These are phyloP conservation scores for Dipodomys merriami DNA, from an alignment of 2,113 vertebrate species.

Conservation along the genomic window DNA sequence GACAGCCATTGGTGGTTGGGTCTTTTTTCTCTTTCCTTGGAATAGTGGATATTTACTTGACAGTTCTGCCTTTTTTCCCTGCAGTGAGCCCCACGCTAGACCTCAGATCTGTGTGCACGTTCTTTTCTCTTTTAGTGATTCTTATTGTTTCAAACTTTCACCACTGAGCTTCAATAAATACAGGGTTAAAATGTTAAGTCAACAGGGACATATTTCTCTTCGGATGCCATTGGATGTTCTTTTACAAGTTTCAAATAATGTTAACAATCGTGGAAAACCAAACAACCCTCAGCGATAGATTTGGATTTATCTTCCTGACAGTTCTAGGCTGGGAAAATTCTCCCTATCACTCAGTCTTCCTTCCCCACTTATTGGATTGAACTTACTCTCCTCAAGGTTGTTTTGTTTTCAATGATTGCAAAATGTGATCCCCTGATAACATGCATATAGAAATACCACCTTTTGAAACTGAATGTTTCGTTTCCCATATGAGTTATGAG, in stretches of 20 bases:
- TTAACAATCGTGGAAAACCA: background rate
- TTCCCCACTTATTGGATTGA: background rate
- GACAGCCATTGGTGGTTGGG: background rate
- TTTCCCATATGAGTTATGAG: background rate
- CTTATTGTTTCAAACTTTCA: background rate
- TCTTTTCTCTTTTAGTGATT: background rate
- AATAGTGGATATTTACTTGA: background rate
- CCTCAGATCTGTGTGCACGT: rapidly evolving
- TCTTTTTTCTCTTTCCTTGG: background rate
- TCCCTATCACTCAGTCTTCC: background rate
- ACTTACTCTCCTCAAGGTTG: background rate
- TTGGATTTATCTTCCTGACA: background rate
- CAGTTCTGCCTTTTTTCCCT: background rate
- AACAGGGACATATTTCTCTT: background rate
- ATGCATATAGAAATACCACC: too few species aligned
- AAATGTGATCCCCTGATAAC: background rate
- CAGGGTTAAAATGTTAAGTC: background rate
- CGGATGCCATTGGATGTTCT: background rate
- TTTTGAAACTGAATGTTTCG: background rate
- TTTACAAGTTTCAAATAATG: background rate
- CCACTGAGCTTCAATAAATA: background rate
- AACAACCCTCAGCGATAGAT: background rate
- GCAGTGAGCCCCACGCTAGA: rapidly evolving
- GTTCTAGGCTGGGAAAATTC: background rate
- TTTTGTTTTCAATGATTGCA: background rate